These are phyloP conservation scores for Archaeoteleia sp. DNA, from an alignment of 2,888 invertebrate genomes.

Conservation along the genomic window DNA sequence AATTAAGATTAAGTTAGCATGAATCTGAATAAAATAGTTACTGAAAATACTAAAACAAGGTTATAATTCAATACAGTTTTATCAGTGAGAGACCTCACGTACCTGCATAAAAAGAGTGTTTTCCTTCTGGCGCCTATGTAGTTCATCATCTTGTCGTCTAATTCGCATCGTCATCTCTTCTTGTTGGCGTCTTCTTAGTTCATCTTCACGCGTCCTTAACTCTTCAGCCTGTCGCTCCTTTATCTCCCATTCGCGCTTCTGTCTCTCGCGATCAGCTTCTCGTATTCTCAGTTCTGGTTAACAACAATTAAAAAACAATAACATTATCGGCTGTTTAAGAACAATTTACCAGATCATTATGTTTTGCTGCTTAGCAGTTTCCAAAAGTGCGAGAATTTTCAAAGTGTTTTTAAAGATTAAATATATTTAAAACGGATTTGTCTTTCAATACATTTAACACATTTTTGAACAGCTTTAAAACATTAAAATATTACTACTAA, in stretches of 20 bases:
- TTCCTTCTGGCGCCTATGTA: slow-evolving; percentile 90
- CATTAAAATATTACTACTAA: too few species aligned
- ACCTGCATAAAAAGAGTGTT: slow-evolving; percentile 92
- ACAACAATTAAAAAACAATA: slow-evolving; percentile 2
- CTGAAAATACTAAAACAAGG: background rate
- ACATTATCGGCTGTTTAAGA: slow-evolving; percentile 13
- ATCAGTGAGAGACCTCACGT: slow-evolving; percentile 2
- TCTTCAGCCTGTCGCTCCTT: slow-evolving; percentile 89
- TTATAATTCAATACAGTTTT: too few species aligned
- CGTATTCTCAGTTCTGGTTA: slow-evolving; percentile 83
- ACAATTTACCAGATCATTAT: too few species aligned
- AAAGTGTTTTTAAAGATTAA: too few species aligned
- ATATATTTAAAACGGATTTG: too few species aligned
- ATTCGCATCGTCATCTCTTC: slow-evolving; percentile 87
- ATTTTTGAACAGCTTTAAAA: too few species aligned
- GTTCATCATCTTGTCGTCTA: slow-evolving; percentile 88
- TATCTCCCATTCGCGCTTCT: slow-evolving; percentile 89
- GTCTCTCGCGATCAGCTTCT: slow-evolving; percentile 90
- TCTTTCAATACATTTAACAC: too few species aligned
- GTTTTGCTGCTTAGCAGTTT: too few species aligned
- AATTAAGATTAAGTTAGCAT: too few species aligned
- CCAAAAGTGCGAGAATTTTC: too few species aligned
- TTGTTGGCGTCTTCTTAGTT: slow-evolving; percentile 81
- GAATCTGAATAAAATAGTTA: background rate
- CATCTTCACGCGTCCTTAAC: slow-evolving; percentile 83